phyloP scores from a whole-genome alignment of 2,113 vertebrate species.

The Cricetomys ansorgei region DNA sequence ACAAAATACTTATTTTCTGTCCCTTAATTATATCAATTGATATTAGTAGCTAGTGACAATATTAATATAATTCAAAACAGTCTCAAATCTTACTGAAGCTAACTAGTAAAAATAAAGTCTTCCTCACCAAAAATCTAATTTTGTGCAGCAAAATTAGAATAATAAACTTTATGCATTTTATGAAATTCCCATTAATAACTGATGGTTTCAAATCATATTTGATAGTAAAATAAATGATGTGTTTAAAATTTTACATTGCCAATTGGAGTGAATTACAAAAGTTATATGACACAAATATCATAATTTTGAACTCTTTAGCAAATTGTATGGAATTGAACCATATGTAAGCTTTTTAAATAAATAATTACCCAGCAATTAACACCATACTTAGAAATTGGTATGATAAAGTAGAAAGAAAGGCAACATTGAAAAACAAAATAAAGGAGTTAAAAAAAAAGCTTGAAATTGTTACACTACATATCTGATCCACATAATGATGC shows the following conservation, averaged over 20 bases:
- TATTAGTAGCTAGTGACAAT: neutral
- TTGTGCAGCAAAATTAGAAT: neutral
- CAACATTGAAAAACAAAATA: neutral
- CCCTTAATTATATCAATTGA: slow-evolving; percentile 54
- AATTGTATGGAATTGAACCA: neutral
- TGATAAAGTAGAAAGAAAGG: neutral
- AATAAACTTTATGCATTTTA: neutral
- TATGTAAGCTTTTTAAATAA: neutral
- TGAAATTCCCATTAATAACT: neutral
- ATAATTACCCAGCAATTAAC: neutral
- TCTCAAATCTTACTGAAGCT: neutral
- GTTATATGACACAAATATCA: neutral
- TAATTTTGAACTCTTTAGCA: neutral
- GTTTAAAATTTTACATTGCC: slow-evolving; percentile 6
- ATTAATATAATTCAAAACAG: slow-evolving; percentile 19
- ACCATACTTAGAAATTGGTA: neutral
- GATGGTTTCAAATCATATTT: slow-evolving; percentile 25
- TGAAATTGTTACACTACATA: neutral
- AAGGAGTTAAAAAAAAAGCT: neutral
- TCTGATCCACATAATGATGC: neutral
- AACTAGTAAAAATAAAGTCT: neutral
- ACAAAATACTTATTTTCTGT: slow-evolving; percentile 50
- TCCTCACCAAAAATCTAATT: slow-evolving; percentile 23
- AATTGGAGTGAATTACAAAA: neutral
- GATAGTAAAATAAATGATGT: neutral